A percentile compares a stretch with the other conserved stretches of the same genome.
Evolutionary conservation across 2,797 vertebrate genomes (phyloP).

Genomic region (Rhinichthys osculus): DNA sequence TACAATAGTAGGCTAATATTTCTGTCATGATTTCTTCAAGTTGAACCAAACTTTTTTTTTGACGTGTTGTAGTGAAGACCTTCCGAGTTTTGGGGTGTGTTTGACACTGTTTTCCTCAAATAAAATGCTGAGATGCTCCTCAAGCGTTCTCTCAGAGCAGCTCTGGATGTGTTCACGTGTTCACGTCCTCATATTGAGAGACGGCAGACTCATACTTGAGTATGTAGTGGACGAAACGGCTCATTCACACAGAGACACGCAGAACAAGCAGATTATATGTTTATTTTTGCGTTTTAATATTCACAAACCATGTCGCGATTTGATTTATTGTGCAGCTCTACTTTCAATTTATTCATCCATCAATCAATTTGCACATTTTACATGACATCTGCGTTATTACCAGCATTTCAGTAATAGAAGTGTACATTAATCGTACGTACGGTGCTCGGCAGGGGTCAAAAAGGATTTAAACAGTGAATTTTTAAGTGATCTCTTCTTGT

Average conservation of each 20-base stretch:
- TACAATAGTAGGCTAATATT: not conserved
- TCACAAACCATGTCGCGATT: not conserved
- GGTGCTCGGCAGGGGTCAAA: no score
- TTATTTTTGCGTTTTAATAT: not conserved
- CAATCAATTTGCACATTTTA: not conserved
- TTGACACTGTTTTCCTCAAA: not conserved
- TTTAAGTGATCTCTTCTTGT: no score
- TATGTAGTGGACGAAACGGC: no score
- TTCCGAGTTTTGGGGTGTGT: not conserved
- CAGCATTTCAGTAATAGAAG: no score
- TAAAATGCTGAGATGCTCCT: not conserved
- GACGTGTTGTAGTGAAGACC: not conserved
- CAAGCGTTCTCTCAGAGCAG: no score
- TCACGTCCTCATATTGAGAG: no score
- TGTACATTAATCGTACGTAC: no score
- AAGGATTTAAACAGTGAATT: no score
- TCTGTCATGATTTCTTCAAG: not conserved
- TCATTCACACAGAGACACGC: no score
- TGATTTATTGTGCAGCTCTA: not conserved
- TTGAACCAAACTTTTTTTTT: not conserved
- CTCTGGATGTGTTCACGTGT: no score
- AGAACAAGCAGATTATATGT: not conserved
- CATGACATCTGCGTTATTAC: no score
- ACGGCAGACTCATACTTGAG: no score
- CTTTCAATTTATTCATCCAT: not conserved